These are phyloP conservation scores for Pycnonotus jocosus DNA, from an alignment of 2,113 vertebrate genomes.

Conservation along the genomic window DNA sequence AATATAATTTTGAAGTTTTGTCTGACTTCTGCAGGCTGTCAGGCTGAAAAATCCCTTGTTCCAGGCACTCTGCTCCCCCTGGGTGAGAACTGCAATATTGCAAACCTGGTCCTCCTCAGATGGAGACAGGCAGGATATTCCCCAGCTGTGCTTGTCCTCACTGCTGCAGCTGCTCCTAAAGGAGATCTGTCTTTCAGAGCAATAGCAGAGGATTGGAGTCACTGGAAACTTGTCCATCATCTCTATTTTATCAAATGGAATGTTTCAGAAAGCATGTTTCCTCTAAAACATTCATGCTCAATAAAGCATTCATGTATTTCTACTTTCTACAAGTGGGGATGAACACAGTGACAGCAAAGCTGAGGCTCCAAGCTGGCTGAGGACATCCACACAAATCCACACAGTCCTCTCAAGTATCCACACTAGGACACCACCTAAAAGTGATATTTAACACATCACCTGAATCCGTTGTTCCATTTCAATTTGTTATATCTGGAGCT, in stretches of 20 bases:
- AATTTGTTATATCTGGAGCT: neutral
- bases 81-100: neutral
- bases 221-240: neutral
- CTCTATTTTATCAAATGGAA: neutral
- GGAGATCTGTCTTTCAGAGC: neutral
- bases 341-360: neutral
- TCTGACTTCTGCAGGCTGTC: neutral
- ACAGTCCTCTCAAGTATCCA: rapidly evolving
- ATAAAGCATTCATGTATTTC: neutral
- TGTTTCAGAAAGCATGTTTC: neutral
- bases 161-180: neutral
- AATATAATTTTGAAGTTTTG: neutral
- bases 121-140: neutral
- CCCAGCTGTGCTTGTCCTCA: neutral
- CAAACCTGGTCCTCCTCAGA: neutral
- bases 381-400: neutral
- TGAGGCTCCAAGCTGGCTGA: neutral
- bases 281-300: neutral
- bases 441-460: neutral
- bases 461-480: neutral
- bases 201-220: neutral
- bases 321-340: neutral
- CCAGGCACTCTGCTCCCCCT: neutral
- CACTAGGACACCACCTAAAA: neutral
- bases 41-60: neutral